Conservation (phyloP, 2,888 invertebrate genomes). For the Petrolisthes manimaculis region DNA sequence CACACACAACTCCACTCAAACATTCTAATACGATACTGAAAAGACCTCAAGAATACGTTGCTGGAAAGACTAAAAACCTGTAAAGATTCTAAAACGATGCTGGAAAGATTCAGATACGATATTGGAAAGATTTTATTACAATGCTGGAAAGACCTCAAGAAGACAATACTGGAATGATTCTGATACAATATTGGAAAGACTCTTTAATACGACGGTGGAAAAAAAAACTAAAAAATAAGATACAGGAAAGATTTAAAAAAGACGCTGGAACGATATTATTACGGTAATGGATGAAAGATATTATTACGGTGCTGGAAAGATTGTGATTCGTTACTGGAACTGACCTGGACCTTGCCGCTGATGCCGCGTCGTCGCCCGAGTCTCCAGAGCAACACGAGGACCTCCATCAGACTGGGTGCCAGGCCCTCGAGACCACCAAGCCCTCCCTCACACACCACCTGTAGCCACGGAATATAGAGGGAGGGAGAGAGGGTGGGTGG, state of each 20-base stretch:
- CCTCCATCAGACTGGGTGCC: conserved; percentile 38
- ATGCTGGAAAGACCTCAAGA: too few relatives aligned
- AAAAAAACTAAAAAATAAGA: background rate
- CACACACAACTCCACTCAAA: too few relatives aligned
- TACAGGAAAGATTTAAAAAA: background rate
- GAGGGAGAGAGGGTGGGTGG: too few relatives aligned
- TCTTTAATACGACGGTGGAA: background rate
- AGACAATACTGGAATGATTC: background rate
- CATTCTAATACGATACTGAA: too few relatives aligned
- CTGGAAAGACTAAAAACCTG: too few relatives aligned
- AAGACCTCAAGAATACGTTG: too few relatives aligned
- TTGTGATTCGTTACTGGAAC: background rate
- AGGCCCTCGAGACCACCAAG: conserved; percentile 40
- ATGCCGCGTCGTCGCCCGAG: conserved; percentile 59
- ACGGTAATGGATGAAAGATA: background rate
- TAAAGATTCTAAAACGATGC: too few relatives aligned
- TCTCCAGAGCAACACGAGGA: conserved; percentile 53
- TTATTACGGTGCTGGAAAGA: too few relatives aligned
- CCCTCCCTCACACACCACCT: conserved; percentile 48
- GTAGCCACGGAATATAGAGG: background rate
- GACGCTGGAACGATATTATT: background rate
- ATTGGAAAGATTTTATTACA: too few relatives aligned
- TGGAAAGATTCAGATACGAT: too few relatives aligned
- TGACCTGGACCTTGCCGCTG: conserved; percentile 60
- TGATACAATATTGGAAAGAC: background rate